Conservation (phyloP, 1,140 invertebrate species). For the Nephila pilipes region DNA sequence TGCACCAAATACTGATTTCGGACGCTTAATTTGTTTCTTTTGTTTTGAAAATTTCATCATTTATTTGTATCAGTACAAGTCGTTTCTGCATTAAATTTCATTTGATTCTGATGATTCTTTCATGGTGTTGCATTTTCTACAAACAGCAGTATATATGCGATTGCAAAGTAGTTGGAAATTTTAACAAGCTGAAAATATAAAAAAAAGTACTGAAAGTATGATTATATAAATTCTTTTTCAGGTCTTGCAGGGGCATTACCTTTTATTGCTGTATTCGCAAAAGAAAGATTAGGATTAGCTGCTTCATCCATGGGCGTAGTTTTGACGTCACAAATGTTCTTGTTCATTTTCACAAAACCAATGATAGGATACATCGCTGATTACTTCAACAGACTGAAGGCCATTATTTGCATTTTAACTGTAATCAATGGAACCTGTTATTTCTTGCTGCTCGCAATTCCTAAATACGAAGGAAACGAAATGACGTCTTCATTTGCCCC, state of each 20-base stretch:
- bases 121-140: no score
- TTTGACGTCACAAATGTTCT: constrained; percentile 80
- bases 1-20: no score
- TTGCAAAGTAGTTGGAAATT: no score
- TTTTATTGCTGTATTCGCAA: constrained; percentile 80
- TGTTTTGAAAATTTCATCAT: no score
- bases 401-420: constrained; percentile 73
- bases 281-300: constrained; percentile 79
- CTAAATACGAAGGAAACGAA: neutral
- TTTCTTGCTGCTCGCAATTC: constrained; percentile 21
- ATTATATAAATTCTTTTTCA: neutral
- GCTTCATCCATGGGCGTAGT: constrained; percentile 79
- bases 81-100: no score
- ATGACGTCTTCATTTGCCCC: neutral
- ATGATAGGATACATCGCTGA: constrained; percentile 80
- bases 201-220: no score
- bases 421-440: constrained; percentile 43
- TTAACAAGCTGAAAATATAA: no score
- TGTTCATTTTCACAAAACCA: constrained; percentile 79
- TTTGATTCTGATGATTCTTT: no score
- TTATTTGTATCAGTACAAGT: no score
- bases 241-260: constrained; percentile 80
- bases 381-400: constrained; percentile 79
- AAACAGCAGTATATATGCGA: no score
- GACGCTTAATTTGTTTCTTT: no score